Evolutionary conservation across 2,113 vertebrate genomes (phyloP), one percentile per base, ranked within the genome.

Genomic region (Tretioscincus oriximinensis): DNA sequence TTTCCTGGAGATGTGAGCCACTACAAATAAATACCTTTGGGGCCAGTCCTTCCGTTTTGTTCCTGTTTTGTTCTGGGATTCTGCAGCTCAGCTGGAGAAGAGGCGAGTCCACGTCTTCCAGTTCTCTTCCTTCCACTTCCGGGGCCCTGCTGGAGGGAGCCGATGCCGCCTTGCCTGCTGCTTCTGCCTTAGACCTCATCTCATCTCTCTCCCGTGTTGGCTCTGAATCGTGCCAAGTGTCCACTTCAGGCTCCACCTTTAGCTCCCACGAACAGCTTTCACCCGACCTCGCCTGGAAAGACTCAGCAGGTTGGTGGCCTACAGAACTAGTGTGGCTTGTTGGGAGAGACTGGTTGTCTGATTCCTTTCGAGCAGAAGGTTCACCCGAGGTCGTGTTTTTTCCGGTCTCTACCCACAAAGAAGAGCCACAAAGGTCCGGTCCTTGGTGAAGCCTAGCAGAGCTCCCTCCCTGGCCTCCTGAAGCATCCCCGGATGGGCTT

Each of bases 311-410:
- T 60, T 90, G 87, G 78, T 88, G 88, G 0, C 82, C 85, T 65
- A 90, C 82, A 83, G 90, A 90, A 90, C 89, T 21, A 1, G 89
- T 84, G 85, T 91, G 89, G 88, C 80, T 91, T 2, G 90, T 84
- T 80, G 85, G 84, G 73, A 86, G 88, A 83, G 84, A 88, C 67
- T 90, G 86, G 4, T 20, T 1, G 18, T 1, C 73, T 47, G 80
- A 76, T 68, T 90, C 85, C 51, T 77, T 77, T 78, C 77, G 77
- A 78, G 68, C 75, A 51, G 85, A 77, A 83, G 20, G 0, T 2
- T 0, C 26, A 69, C 84, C 80, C 58, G 41, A 1, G 63, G 22
- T 65, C 81, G 21, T 6, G 35, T 64, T 21, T 77, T 86, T 90
- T 0, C 0, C 26, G 64, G 31, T 41, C 11, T 35, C 63, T 5